Evolutionary conservation across 23 tunicate species (phyloP).

Genomic region (Botrylloides violaceus): DNA sequence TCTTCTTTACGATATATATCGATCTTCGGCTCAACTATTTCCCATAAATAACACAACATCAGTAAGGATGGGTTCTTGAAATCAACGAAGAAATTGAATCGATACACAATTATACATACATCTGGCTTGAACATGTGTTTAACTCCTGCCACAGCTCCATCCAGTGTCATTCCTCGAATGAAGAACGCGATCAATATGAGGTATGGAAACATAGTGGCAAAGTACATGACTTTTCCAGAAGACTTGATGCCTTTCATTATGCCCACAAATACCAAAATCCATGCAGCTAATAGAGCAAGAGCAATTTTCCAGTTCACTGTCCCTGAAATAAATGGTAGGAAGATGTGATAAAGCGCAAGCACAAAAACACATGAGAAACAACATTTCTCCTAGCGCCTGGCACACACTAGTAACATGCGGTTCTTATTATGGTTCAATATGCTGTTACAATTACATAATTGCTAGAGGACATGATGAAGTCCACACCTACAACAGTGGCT

Average conservation of each 20-base stretch:
- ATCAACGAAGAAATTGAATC: neutral
- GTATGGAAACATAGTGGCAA: constrained; percentile 86
- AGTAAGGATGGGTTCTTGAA: neutral
- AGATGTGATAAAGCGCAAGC: no score
- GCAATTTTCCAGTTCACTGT: constrained; percentile 81
- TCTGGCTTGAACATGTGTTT: constrained; percentile 84
- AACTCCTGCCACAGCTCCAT: constrained; percentile 81
- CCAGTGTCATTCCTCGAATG: constrained; percentile 75
- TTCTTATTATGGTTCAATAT: no score
- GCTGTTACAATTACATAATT: no score
- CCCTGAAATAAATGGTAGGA: no score
- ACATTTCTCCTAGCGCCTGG: no score
- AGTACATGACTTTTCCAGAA: constrained; percentile 95
- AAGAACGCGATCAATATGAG: constrained; percentile 74
- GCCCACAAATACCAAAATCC: constrained; percentile 75
- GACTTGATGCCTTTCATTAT: constrained; percentile 91
- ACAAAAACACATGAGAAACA: no score
- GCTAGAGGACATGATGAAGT: no score
- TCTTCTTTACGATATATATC: no score
- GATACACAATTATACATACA: constrained; percentile 41
- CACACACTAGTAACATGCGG: no score
- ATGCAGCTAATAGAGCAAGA: constrained; percentile 48
- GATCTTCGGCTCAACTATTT: no score
- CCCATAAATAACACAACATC: no score
- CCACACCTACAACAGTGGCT: no score